Percentiles rank a stretch among this genome's conserved stretches.
phyloP scores from a whole-genome alignment of 1,140 invertebrate species.

The Ips nitidus region DNA sequence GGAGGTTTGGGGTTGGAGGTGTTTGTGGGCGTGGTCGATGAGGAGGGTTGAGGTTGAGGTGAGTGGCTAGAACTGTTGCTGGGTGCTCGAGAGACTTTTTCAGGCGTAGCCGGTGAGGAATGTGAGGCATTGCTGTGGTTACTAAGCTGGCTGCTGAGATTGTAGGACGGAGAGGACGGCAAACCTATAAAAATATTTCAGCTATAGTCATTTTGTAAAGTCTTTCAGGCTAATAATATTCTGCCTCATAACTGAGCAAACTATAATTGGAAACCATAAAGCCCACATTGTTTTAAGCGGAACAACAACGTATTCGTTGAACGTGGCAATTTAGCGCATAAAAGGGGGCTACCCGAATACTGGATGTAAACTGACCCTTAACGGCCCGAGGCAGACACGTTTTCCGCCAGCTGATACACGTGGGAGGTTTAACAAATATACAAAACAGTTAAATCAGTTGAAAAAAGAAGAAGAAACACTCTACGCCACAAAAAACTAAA shows the following conservation, averaged over 20 bases:
- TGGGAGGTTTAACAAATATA: background rate
- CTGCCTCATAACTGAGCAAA: background rate
- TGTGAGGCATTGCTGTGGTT: conserved; percentile 36
- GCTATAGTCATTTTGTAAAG: background rate
- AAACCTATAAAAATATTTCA: conserved; percentile 5
- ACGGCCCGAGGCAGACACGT: background rate
- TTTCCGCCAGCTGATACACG: conserved; percentile 1
- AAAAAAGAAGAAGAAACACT: background rate
- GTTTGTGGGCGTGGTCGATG: conserved; percentile 37
- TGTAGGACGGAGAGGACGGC: background rate
- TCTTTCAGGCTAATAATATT: conserved; percentile 1
- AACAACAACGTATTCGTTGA: conserved; percentile 22
- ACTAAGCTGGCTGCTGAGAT: conserved; percentile 10
- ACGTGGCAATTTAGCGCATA: conserved; percentile 25
- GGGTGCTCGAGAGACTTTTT: conserved; percentile 39
- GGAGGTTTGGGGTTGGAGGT: conserved; percentile 69
- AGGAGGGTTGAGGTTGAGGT: conserved; percentile 46
- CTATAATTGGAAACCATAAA: conserved; percentile 24
- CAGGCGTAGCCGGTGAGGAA: conserved; percentile 34
- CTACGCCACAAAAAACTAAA: too few relatives aligned
- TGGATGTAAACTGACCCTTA: conserved; percentile 22
- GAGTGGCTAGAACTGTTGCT: conserved; percentile 46
- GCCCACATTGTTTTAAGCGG: conserved; percentile 24
- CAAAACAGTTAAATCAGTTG: background rate
- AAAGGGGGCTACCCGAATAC: conserved; percentile 6